A percentile compares a stretch with the other conserved stretches of the same genome.
Evolutionary conservation across 2,797 vertebrate genomes (phyloP).

Genomic region (Sebastes dallii): DNA sequence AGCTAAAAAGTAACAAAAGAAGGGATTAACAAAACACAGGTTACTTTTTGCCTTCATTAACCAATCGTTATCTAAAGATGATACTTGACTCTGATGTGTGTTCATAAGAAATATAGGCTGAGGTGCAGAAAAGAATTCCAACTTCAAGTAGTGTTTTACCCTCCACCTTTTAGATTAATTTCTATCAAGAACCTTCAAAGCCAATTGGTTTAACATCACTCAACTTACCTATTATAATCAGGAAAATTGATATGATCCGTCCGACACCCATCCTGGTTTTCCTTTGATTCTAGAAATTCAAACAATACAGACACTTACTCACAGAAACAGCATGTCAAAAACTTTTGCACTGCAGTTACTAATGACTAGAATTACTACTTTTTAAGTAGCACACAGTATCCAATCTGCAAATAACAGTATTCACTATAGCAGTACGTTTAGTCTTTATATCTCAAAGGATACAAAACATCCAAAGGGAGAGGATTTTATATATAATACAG

Average conservation of each 20-base stretch:
- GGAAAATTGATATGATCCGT: not conserved
- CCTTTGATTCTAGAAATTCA: not conserved
- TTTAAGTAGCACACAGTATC: not conserved
- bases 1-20: too few species aligned
- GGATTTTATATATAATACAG: rapidly evolving
- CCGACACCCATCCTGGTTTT: not conserved
- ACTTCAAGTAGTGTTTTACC: rapidly evolving
- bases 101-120: rapidly evolving
- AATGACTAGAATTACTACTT: too few species aligned
- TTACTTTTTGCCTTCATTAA: not conserved
- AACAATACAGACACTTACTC: not conserved
- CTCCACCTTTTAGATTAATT: rapidly evolving
- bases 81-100: rapidly evolving
- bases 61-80: not conserved
- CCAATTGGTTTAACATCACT: not conserved
- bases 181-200: too few species aligned
- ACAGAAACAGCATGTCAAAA: not conserved
- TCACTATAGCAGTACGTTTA: not conserved
- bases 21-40: too few species aligned
- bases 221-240: not conserved
- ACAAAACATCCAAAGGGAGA: not conserved
- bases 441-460: rapidly evolving
- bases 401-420: not conserved
- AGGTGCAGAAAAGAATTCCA: too few species aligned
- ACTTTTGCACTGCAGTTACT: too few species aligned